Evolutionary conservation across 2,888 invertebrate genomes (phyloP), one percentile per base, ranked within the genome.

Genomic region (Erebia aethiops): DNA sequence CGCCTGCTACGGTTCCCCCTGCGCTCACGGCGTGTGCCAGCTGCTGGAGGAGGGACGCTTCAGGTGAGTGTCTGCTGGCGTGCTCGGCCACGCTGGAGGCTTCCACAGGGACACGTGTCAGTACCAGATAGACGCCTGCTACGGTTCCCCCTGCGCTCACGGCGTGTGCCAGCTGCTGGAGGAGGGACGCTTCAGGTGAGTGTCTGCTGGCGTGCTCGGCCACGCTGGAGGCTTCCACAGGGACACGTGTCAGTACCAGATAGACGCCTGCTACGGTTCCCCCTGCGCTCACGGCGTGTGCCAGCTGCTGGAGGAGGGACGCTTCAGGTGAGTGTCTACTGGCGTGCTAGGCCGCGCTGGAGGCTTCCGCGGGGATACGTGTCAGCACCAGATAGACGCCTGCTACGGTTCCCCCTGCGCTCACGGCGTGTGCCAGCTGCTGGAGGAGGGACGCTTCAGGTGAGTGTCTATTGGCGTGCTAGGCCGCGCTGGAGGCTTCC

Each of bases 241-340:
- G 60, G 96, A 97, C 84, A 95, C 97, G 80, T 99, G 99, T 89
- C 97, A 98, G 90, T 95, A 96, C 85, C 97, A 98, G 95, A 99
- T 99, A 82, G 99, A 99, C 90, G 99, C 99, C 71, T 99, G 99
- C 93, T 99, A 98, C 89, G 99, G 99, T 51, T 97, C 98, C 85
- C 99, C 99, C 0, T 99, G 99, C 88, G 95, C 97, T 73, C 98
- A 99, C 87, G 96, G 97, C 69, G 97, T 97, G 72, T 99, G 99
- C 90, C 96, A 96, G 79, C 97, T 99, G 74, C 92, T 99, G 60
- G 99, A 99, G 88, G 98, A 98, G 90, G 99, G 99, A 4, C 94
- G 99, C 77, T 99, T 99, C 90, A 96, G 96, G 98, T 97, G 82
- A 84, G 87, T 82, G 16, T 7, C 52, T 14, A 16, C 52, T 52